Evolutionary conservation across 2,888 invertebrate species (phyloP).

Genomic region (Mylabris sibirica): DNA sequence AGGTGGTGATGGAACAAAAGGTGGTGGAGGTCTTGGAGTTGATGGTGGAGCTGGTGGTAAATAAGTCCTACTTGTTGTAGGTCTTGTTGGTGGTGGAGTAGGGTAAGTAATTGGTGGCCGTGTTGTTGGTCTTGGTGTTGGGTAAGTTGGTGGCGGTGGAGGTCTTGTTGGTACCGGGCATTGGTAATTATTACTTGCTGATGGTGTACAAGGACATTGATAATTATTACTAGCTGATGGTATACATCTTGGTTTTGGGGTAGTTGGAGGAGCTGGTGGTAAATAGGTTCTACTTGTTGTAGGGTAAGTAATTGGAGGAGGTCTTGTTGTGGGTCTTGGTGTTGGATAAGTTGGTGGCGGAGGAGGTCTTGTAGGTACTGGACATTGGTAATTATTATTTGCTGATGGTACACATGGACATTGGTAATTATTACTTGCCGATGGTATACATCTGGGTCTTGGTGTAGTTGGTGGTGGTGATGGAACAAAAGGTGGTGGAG

Average conservation of each 20-base stretch:
- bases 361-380: not conserved
- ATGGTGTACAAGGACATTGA: not conserved
- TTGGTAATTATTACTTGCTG: not conserved
- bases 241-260: not conserved
- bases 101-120: conserved; percentile 23
- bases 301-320: not conserved
- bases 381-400: conserved; percentile 1
- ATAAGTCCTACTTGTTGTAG: not conserved
- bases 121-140: conserved; percentile 21
- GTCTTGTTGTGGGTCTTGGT: conserved; percentile 7
- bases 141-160: not conserved
- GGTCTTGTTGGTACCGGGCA: not conserved
- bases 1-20: conserved; percentile 1
- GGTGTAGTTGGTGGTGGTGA: conserved; percentile 18
- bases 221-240: conserved; percentile 13
- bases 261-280: not conserved
- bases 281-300: not conserved
- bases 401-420: not conserved
- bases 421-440: conserved; percentile 22
- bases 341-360: not conserved
- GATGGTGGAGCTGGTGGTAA: conserved; percentile 19
- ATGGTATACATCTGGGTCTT: conserved; percentile 21
- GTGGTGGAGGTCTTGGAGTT: not conserved
- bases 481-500: not conserved
- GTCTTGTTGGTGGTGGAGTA: conserved; percentile 21